Percentiles rank a stretch among this genome's conserved stretches.
Evolutionary conservation across 2,113 vertebrate species (phyloP).

Genomic region (Erythrolamprus reginae): DNA sequence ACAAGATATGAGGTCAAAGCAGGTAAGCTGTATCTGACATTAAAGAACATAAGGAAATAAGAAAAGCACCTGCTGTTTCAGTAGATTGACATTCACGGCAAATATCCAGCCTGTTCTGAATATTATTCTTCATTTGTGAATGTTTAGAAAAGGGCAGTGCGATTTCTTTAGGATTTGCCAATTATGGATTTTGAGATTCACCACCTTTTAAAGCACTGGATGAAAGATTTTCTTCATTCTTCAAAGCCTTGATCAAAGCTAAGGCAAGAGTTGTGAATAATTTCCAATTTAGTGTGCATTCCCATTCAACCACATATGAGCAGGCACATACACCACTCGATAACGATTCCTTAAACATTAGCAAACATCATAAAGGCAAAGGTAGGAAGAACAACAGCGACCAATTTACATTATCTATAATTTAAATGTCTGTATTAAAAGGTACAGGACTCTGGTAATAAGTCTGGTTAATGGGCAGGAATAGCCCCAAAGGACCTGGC

Average conservation of each 20-base stretch:
- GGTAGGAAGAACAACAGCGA: not conserved
- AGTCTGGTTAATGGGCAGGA: not conserved
- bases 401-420: not conserved
- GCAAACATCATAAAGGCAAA: not conserved
- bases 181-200: not conserved
- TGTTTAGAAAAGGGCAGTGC: not conserved
- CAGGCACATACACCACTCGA: not conserved
- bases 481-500: not conserved
- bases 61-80: not conserved
- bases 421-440: not conserved
- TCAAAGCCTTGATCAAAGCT: not conserved
- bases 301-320: not conserved
- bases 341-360: not conserved
- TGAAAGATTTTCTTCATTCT: not conserved
- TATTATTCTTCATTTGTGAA: not conserved
- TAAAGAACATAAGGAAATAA: not conserved
- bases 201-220: not conserved
- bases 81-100: not conserved
- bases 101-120: not conserved
- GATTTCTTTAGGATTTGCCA: not conserved
- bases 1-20: not conserved
- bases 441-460: not conserved
- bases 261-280: not conserved
- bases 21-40: not conserved
- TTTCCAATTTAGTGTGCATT: not conserved